phyloP scores from a whole-genome alignment of 2,888 invertebrate species.

The Drosophila affinis region DNA sequence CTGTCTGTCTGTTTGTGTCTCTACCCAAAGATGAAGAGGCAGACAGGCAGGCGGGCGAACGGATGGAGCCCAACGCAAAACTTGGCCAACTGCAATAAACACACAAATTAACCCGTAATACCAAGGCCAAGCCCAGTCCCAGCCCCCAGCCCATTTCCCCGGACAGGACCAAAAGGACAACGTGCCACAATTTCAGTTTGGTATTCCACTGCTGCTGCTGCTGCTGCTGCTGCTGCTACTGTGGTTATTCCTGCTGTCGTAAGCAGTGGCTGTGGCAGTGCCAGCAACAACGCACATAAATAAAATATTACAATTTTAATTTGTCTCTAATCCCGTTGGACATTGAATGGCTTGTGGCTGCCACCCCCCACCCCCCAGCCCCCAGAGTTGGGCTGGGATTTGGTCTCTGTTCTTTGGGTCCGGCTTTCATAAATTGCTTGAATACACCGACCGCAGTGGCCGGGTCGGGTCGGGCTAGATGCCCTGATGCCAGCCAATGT shows the following conservation, averaged over 20 bases:
- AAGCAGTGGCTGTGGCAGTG: slow-evolving; percentile 27
- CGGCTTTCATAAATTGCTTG: slow-evolving; percentile 56
- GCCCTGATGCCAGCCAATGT: background rate
- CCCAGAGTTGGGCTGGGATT: slow-evolving; percentile 3
- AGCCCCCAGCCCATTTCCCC: too few relatives aligned
- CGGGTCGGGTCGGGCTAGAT: background rate
- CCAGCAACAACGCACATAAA: slow-evolving; percentile 63
- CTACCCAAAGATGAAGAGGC: slow-evolving; percentile 37
- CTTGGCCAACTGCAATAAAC: slow-evolving; percentile 78
- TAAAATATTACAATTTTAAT: slow-evolving; percentile 79
- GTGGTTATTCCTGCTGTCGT: slow-evolving; percentile 29
- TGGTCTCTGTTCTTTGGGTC: slow-evolving; percentile 6
- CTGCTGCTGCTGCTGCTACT: slow-evolving; percentile 8
- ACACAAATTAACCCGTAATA: slow-evolving; percentile 79
- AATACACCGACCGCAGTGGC: slow-evolving; percentile 20
- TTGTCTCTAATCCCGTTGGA: slow-evolving; percentile 75
- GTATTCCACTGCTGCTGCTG: slow-evolving; percentile 11
- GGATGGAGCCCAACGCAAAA: slow-evolving; percentile 58
- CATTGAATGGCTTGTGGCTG: slow-evolving; percentile 52
- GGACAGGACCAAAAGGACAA: slow-evolving; percentile 38
- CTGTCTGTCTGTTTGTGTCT: background rate
- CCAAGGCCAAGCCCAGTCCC: slow-evolving; percentile 44
- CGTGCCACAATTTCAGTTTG: slow-evolving; percentile 35
- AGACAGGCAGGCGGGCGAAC: slow-evolving; percentile 3
- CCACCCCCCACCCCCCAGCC: slow-evolving; percentile 6